phyloP scores from a whole-genome alignment of 2,888 invertebrate species.

The Rotaria sp. region DNA sequence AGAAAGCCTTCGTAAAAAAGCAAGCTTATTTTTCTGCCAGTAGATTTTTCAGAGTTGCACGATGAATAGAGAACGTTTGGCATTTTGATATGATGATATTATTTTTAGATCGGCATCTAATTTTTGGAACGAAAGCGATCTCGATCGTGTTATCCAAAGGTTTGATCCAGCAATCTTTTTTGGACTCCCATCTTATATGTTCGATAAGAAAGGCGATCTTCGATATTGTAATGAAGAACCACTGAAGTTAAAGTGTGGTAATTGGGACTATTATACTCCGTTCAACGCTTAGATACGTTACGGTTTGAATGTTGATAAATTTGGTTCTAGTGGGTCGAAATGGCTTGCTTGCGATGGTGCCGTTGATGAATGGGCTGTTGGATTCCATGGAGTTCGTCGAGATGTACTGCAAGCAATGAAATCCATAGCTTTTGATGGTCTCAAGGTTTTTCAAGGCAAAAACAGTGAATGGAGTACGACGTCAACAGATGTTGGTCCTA shows the following conservation, averaged over 20 bases:
- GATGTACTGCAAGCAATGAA: neutral
- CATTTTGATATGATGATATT: no score
- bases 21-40: no score
- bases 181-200: neutral
- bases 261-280: neutral
- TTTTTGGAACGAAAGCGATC: neutral
- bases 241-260: neutral
- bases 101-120: neutral
- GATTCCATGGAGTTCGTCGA: neutral
- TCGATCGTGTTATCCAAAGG: neutral
- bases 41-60: no score
- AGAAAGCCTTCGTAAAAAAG: no score
- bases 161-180: neutral
- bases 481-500: neutral
- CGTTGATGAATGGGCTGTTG: neutral
- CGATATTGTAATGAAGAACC: neutral
- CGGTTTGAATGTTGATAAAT: neutral
- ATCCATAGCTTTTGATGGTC: neutral
- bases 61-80: no score
- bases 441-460: neutral
- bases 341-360: neutral
- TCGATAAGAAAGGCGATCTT: neutral
- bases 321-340: neutral
- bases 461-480: neutral
- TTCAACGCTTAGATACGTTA: neutral